Evolutionary conservation across 2,113 vertebrate genomes (phyloP).

Genomic region (Hirundichthys speculiger): DNA sequence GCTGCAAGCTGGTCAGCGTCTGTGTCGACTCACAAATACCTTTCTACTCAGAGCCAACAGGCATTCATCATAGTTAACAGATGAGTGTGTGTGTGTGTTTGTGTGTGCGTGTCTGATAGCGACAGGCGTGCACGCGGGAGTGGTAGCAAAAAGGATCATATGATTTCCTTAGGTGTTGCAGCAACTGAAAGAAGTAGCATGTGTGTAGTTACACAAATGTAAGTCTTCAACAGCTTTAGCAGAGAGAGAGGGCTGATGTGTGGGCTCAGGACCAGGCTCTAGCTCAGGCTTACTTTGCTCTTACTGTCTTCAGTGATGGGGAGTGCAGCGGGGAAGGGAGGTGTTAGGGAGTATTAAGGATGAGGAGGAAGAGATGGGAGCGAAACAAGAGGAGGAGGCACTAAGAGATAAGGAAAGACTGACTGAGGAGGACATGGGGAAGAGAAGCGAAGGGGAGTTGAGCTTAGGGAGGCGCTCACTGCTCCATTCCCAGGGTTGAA

Average conservation of each 20-base stretch:
- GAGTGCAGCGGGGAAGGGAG: conserved; percentile 22
- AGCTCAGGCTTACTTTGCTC: too few relatives aligned
- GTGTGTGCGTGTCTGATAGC: conserved; percentile 10
- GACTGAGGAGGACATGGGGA: conserved; percentile 29
- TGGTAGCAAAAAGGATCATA: not conserved
- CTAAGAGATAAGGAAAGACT: conserved; percentile 33
- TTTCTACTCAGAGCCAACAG: conserved; percentile 48
- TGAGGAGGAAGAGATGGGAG: conserved; percentile 44
- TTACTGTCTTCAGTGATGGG: conserved; percentile 7
- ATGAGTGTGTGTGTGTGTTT: conserved; percentile 17
- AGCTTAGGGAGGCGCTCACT: conserved; percentile 31
- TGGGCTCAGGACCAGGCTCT: not conserved
- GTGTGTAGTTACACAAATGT: not conserved
- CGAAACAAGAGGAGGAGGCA: conserved; percentile 30
- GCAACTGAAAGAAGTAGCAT: not conserved
- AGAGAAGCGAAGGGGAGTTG: conserved; percentile 56
- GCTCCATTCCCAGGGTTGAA: conserved; percentile 15
- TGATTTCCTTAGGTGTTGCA: not conserved
- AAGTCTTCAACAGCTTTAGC: too few relatives aligned
- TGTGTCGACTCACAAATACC: conserved; percentile 49
- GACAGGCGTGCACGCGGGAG: not conserved
- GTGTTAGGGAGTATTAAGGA: conserved; percentile 38
- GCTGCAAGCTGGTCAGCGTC: conserved; percentile 31
- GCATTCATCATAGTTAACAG: conserved; percentile 49
- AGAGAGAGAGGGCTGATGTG: not conserved